A percentile compares a stretch with the other conserved stretches of the same genome.
phyloP scores from a whole-genome alignment of 2,113 vertebrate species.

The Tinamus guttatus region DNA sequence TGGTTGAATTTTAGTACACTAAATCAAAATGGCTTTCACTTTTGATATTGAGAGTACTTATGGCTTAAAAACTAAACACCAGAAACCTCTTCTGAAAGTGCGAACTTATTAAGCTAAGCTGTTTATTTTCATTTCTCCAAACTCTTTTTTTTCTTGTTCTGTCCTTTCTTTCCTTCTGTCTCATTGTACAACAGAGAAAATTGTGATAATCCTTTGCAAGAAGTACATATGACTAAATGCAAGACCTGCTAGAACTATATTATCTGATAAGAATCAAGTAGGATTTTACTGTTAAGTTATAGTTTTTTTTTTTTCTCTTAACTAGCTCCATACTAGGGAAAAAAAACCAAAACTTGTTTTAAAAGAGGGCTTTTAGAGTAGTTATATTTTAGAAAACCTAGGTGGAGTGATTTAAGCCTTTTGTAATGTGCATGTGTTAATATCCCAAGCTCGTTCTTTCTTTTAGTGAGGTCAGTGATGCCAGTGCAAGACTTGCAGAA shows the following conservation, averaged over 20 bases:
- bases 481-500: background rate
- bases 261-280: background rate
- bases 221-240: background rate
- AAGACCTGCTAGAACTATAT: background rate
- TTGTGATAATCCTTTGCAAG: background rate
- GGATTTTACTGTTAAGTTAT: background rate
- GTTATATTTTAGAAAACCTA: background rate
- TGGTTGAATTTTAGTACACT: background rate
- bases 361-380: background rate
- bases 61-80: background rate
- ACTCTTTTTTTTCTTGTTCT: too few relatives aligned
- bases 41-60: background rate
- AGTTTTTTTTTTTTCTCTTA: background rate
- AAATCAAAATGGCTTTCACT: background rate
- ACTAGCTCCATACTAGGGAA: background rate
- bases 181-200: background rate
- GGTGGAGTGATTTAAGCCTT: background rate
- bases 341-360: background rate
- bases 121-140: background rate
- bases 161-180: fast-evolving
- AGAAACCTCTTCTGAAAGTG: background rate
- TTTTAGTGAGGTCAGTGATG: background rate
- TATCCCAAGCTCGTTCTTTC: background rate
- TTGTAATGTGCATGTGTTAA: background rate
- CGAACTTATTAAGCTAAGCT: background rate